These are phyloP conservation scores for Thalpophila matura DNA, from an alignment of 2,888 invertebrate genomes.

Conservation along the genomic window DNA sequence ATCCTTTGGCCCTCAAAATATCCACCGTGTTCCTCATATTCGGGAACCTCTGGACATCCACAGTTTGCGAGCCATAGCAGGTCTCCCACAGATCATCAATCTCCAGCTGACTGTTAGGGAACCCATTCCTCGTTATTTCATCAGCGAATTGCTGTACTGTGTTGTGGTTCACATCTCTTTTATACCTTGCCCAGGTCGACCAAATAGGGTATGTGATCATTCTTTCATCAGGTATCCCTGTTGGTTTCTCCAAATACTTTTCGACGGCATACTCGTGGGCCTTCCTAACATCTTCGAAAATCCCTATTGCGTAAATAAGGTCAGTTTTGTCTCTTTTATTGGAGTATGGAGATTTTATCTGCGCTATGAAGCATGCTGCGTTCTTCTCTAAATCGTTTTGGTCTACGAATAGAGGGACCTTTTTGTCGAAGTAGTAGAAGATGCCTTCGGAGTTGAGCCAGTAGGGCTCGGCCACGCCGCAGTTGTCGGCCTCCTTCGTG, in stretches of 20 bases:
- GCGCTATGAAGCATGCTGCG: slow-evolving; percentile 88
- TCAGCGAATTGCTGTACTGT: slow-evolving; percentile 87
- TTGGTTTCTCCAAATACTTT: slow-evolving; percentile 91
- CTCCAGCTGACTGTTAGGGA: slow-evolving; percentile 90
- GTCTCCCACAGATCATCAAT: slow-evolving; percentile 93
- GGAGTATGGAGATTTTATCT: slow-evolving; percentile 86
- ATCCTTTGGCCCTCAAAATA: slow-evolving; percentile 82
- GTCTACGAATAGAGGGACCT: slow-evolving; percentile 92
- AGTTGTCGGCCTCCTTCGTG: slow-evolving; percentile 90
- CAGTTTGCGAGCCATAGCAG: slow-evolving; percentile 91
- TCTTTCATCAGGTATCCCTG: slow-evolving; percentile 88
- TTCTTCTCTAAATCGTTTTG: slow-evolving; percentile 88
- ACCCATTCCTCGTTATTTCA: slow-evolving; percentile 86
- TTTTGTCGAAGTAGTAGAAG: slow-evolving; percentile 91
- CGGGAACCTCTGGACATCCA: slow-evolving; percentile 89
- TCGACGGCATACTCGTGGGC: slow-evolving; percentile 92
- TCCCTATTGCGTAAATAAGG: slow-evolving; percentile 91
- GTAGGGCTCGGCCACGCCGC: slow-evolving; percentile 91
- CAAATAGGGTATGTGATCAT: slow-evolving; percentile 92
- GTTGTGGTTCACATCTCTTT: slow-evolving; percentile 87
- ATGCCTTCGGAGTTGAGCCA: slow-evolving; percentile 93
- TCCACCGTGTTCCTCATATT: slow-evolving; percentile 87
- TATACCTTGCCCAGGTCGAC: slow-evolving; percentile 93
- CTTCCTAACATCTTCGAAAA: slow-evolving; percentile 88
- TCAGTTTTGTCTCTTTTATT: slow-evolving; percentile 79